These are phyloP conservation scores for Aphelocoma coerulescens DNA, from an alignment of 2,113 vertebrate species.

Conservation along the genomic window DNA sequence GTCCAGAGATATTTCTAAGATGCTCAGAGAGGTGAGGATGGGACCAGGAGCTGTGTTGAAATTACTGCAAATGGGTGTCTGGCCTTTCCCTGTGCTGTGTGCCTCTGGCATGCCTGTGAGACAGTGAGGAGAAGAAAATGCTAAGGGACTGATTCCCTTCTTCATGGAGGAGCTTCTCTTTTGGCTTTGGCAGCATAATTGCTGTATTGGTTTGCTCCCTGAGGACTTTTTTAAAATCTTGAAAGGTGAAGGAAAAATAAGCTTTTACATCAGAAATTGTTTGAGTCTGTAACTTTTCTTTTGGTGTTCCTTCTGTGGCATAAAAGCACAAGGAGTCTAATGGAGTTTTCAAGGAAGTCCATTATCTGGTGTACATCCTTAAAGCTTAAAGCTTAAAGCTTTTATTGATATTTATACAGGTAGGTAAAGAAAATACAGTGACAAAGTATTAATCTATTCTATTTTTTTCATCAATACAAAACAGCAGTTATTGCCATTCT, in stretches of 20 bases:
- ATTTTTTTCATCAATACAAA: neutral
- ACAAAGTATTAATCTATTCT: neutral
- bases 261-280: neutral
- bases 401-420: constrained; percentile 4
- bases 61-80: neutral
- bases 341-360: constrained; percentile 6
- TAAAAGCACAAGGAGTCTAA: neutral
- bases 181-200: neutral
- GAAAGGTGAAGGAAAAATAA: neutral
- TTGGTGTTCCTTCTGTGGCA: neutral
- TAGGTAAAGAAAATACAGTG: neutral
- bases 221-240: neutral
- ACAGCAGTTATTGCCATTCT: neutral
- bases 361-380: neutral
- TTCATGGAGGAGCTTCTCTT: neutral
- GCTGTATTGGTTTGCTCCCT: neutral
- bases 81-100: neutral
- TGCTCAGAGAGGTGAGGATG: neutral
- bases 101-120: neutral
- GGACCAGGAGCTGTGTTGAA: neutral
- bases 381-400: neutral
- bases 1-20: neutral
- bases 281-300: neutral
- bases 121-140: neutral
- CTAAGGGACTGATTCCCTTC: neutral